Percentiles rank a stretch among this genome's conserved stretches.
Conservation (phyloP, 2,113 vertebrate species). For the Vireo altiloquus region DNA sequence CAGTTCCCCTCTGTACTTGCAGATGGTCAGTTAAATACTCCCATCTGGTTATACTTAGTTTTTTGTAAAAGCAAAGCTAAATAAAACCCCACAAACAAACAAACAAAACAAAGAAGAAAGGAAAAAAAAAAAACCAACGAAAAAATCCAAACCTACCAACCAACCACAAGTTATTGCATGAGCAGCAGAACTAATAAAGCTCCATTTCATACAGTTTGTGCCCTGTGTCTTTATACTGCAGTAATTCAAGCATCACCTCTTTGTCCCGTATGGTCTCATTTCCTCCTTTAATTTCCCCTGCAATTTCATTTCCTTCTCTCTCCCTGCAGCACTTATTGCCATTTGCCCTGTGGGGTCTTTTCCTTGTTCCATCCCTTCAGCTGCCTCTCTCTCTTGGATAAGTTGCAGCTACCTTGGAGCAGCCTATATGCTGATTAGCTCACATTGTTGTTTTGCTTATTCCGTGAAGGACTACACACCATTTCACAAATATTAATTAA, state of each 20-base stretch:
- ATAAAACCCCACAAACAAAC: background rate
- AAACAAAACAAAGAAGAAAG: background rate
- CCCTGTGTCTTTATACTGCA: background rate
- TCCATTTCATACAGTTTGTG: background rate
- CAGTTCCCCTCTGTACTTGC: slow-evolving; percentile 4
- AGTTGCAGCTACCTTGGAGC: background rate
- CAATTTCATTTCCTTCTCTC: background rate
- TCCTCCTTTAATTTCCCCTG: background rate
- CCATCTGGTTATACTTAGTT: slow-evolving; percentile 5
- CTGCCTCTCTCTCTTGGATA: background rate
- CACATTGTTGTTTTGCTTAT: background rate
- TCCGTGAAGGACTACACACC: background rate
- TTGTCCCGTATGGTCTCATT: background rate
- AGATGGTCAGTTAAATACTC: slow-evolving; percentile 45
- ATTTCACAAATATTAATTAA: background rate
- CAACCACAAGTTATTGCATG: background rate
- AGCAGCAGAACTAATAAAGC: background rate
- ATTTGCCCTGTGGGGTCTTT: background rate
- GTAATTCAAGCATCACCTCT: background rate
- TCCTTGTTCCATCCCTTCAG: background rate
- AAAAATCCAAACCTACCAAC: background rate
- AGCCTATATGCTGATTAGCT: background rate
- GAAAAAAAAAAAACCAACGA: background rate
- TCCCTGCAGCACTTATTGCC: background rate
- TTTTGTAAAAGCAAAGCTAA: background rate